Evolutionary conservation across 2,113 vertebrate genomes (phyloP), one percentile per base, ranked within the genome.

Genomic region (Grallaria varia): DNA sequence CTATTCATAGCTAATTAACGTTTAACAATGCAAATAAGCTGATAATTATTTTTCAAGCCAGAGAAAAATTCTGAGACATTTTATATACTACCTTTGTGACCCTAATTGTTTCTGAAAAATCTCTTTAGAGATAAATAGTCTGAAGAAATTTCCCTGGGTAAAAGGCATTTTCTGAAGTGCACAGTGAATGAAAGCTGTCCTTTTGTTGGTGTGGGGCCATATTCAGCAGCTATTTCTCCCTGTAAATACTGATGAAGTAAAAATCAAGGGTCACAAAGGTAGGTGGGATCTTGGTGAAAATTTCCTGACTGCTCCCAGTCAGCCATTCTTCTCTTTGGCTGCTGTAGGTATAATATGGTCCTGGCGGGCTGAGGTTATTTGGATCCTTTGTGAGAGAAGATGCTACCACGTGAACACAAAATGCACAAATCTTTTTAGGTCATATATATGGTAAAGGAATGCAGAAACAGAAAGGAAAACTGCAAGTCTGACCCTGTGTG

Each of bases 21-120:
- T 93, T 93, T 91, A 96, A 95, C 74, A 95, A 80, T 96, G 86
- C 94, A 95, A 94, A 97, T 97, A 95, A 96, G 93, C 60, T 90
- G 77, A 74, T 94, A 97, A 60, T 94, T 96, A 93, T 91, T 94
- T 87, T 88, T 87, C 95, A 93, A 94, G 42, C 52, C 87, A 73
- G 91, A 94, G 76, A 91, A 96, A 96, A 90, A 95, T 93, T 94
- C 86, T 95, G 67, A 93, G 95, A 94, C 95, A 91, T 53, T 93
- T 96, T 85, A 94, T 97, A 68, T 94, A 73, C 49, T 85, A 40
- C 87, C 82, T 93, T 96, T 92, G 73, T 92, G 73, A 87, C 94
- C 83, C 69, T 96, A 95, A 92, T 94, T 94, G 69, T 96, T 97
- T 94, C 90, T 93, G 80, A 87, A 96, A 96, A 97, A 92, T 92